Evolutionary conservation across 2,888 invertebrate genomes (phyloP).

Genomic region (Cantharis rustica): DNA sequence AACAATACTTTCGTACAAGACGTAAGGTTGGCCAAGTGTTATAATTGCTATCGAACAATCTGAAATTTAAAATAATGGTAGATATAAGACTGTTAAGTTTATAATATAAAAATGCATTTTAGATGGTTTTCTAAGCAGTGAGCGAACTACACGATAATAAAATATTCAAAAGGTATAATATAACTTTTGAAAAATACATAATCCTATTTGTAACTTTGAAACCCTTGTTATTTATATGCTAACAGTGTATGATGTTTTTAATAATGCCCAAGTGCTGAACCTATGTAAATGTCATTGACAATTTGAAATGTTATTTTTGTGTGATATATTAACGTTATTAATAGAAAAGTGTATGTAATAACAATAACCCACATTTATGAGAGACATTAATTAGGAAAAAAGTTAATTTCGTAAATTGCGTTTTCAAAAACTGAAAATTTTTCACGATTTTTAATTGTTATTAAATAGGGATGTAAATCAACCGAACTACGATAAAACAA

Average conservation of each 20-base stretch:
- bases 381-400: background rate
- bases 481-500: background rate
- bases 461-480: background rate
- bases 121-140: background rate
- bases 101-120: background rate
- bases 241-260: conserved; percentile 1
- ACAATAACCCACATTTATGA: background rate
- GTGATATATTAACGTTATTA: background rate
- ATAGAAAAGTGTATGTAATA: background rate
- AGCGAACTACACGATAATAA: background rate
- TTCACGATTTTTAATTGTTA: background rate
- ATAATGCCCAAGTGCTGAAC: background rate
- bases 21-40: too few relatives aligned
- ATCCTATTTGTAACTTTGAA: background rate
- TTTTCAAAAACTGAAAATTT: background rate
- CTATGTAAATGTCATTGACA: background rate
- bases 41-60: too few relatives aligned
- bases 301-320: background rate
- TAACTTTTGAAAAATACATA: conserved; percentile 2
- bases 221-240: background rate
- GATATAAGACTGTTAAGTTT: background rate
- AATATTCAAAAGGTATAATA: background rate
- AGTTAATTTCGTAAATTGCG: background rate
- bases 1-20: background rate
- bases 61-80: too few relatives aligned